Base-by-base conservation (phyloP, 2,888 invertebrate genomes). In the Zeuzera pyrina region DNA sequence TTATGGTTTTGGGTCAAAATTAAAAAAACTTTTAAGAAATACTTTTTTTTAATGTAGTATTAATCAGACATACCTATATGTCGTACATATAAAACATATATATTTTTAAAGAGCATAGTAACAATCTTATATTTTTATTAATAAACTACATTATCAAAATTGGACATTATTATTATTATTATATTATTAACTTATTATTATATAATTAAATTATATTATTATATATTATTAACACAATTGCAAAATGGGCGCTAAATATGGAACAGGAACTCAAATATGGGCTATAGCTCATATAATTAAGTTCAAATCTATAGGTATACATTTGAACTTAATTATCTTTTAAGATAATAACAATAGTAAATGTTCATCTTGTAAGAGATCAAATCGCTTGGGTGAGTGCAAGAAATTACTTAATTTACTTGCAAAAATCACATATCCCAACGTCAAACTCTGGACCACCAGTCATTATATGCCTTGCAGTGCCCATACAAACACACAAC, bases 181-280 rank as follows among this genome's bases (percentile, higher is more conserved):
- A n/a, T n/a, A n/a, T n/a, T n/a, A n/a, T n/a, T n/a, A n/a, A n/a
- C n/a, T n/a, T n/a, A n/a, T n/a, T n/a, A n/a, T n/a, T n/a, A n/a
- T n/a, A n/a, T n/a, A n/a, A n/a, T n/a, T n/a, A n/a, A n/a, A n/a
- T n/a, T n/a, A 29, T 23, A 35, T 29, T 29, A 25, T 31, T 24
- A 31, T 22, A 30, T 36, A 30, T 36, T 10, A 27, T 33, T 30
- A 32, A 21, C 34, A 26, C 34, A 38, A 38, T 38, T 29, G 28
- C 26, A 31, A 31, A 34, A 31, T 29, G 34, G 32, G 15, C 29
- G 34, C 34, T 32, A 34, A 38, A 38, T 38, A 34, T 34, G 37
- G 26, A 38, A 29, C 25, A 34, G 33, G 33, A 34, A 31, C 34
- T 31, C 31, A 34, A 38, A 32, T 32, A 32, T 35, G 32, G 32